These are phyloP conservation scores for Melanotaenia nigrans DNA, from an alignment of 2,797 vertebrate genomes.

Conservation along the genomic window DNA sequence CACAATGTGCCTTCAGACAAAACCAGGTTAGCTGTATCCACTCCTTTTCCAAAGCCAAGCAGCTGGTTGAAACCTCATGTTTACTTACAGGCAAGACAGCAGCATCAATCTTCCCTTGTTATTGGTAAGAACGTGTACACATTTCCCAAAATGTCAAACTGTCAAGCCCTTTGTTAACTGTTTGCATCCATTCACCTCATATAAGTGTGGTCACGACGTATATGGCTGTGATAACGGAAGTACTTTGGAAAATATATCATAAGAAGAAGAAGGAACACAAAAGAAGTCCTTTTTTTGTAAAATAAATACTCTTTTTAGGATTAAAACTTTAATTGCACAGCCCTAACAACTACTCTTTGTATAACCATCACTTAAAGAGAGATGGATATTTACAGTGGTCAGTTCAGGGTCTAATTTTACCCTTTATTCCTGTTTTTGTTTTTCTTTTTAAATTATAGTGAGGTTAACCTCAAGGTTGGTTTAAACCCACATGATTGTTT, in stretches of 20 bases:
- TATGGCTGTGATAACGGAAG: neutral
- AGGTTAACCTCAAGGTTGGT: neutral
- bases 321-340: neutral
- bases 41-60: neutral
- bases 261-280: neutral
- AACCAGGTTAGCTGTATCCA: neutral
- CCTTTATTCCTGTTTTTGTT: neutral
- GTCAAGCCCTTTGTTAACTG: neutral
- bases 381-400: slow-evolving; percentile 13
- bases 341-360: neutral
- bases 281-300: neutral
- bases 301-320: neutral
- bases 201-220: neutral
- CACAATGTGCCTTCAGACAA: neutral
- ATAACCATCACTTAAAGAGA: neutral
- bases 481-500: neutral
- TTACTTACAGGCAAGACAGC: slow-evolving; percentile 1
- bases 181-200: neutral
- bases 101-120: slow-evolving; percentile 1
- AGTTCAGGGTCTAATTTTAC: slow-evolving; percentile 17
- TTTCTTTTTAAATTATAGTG: slow-evolving; percentile 8
- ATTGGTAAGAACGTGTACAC: slow-evolving; percentile 1
- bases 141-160: neutral
- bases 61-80: neutral
- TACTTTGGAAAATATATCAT: neutral